A percentile compares a stretch with the other conserved stretches of the same genome.
phyloP scores from a whole-genome alignment of 2,113 vertebrate species.

The Meleagris gallopavo region DNA sequence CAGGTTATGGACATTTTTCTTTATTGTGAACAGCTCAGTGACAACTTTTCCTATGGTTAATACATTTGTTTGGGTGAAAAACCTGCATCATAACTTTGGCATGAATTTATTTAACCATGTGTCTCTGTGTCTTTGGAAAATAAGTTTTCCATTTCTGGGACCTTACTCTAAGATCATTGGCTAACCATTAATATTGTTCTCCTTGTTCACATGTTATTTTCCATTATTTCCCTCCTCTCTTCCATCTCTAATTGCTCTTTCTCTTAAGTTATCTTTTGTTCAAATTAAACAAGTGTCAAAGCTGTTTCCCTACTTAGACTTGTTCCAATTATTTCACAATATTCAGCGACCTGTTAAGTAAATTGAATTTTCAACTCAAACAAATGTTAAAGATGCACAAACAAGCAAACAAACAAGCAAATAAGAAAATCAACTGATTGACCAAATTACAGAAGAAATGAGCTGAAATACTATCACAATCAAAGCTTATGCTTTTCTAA shows the following conservation, averaged over 20 bases:
- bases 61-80: background rate
- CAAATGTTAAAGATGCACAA: background rate
- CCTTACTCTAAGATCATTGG: background rate
- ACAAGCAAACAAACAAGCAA: background rate
- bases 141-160: background rate
- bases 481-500: background rate
- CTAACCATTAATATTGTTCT: background rate
- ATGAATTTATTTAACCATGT: background rate
- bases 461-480: background rate
- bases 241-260: background rate
- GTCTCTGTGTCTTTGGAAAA: background rate
- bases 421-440: background rate
- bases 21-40: background rate
- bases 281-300: background rate
- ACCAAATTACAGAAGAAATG: background rate
- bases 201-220: background rate
- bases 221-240: background rate
- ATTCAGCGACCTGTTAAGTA: background rate
- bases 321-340: background rate
- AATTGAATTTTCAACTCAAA: background rate
- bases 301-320: background rate
- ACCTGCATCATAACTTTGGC: background rate
- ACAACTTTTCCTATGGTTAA: background rate
- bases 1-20: background rate
- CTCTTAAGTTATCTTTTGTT: background rate